Evolutionary conservation across 1,140 invertebrate species (phyloP), one percentile per base, ranked within the genome.

Genomic region (Papilio aristodemus): DNA sequence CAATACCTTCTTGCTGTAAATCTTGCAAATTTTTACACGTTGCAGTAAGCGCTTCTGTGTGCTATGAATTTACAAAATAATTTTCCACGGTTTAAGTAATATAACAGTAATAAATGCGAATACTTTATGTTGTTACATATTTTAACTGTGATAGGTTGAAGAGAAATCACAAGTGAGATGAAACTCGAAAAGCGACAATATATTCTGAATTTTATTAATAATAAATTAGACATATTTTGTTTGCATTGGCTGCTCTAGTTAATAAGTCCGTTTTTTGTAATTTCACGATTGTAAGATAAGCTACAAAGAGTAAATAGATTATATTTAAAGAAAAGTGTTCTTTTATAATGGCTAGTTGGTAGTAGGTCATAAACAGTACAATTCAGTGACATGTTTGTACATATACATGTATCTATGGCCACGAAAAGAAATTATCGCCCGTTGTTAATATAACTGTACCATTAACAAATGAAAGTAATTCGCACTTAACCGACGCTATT

Each of bases 51-150:
- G 62, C 39, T 64, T 14, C 62, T 32, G 39, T 64, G 62, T 22
- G 37, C 37, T 19, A 41, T 64, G 62, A 64, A 64, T 64, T 64
- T 64, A 64, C 22, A 64, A 64, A 64, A 64, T 64, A 64, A 64
- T 46, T 64, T 62, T 46, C 38, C 22, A 22, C 39, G 22, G 17
- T 37, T 62, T 38, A 14, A 39, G 59, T 38, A 62, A 62, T n/a
- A 6, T 38, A 62, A 39, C 17, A 50, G 17, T 50, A 22, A 22
- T 25, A 54, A 22, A 25, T 22, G 46, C 1, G 46, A 25, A 54
- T 54, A 25, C 19, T 54, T 43, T 50, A 50, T 50, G 17, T 50
- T 9, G 19, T 22, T 50, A 22, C 43, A 50, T 17, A 50, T 43
- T 43, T 6, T 22, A 50, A 11, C 8, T 10, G 1, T 11, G 9